Evolutionary conservation across 1,140 invertebrate genomes (phyloP), one percentile per base, ranked within the genome.

Genomic region (Platyscapa corneri): DNA sequence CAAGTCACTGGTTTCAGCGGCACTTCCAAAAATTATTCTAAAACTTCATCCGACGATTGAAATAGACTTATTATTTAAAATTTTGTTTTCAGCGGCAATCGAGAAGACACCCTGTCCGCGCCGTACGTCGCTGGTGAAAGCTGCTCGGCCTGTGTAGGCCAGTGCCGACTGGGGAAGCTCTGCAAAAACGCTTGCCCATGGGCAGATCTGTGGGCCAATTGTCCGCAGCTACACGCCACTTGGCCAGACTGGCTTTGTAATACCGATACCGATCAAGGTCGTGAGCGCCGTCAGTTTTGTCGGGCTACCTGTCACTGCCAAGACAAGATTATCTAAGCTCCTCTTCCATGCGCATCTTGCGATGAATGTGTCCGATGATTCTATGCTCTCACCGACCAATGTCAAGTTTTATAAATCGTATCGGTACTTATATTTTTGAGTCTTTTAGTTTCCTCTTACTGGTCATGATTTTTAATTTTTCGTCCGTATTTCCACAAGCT

Each of bases 131-230:
- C 93, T 8, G 96, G 96, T 0, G 90, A 93, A 64, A 94, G 95
- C 0, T 97, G 97, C 89, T 92, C 90, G 30, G 94, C 93, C 34
- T 97, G 97, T 90, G 94, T 94, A 56, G 90, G 94, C 30, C 90
- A 95, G 81, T 97, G 96, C 90, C 89, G 94, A 78, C 90, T 94
- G 18, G 95, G 94, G 39, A 95, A 94, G 88, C 94, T 97, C 0
- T 97, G 97, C 91, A 96, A 95, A 34, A 97, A 97, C 93, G 90
- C 95, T 0, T 97, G 97, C 90, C 94, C 94, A 16, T 94, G 94
- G 81, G 95, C 94, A 42, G 96, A 97, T 90, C 91, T 95, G 23
- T 97, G 95, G 95, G 94, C 95, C 60, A 97, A 97, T 91, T 97
- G 97, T 89, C 92, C 92, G 64, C 94, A 96, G 77, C 93, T 97